Evolutionary conservation across 2,797 vertebrate species (phyloP).

Genomic region (Gobio occitaniae): DNA sequence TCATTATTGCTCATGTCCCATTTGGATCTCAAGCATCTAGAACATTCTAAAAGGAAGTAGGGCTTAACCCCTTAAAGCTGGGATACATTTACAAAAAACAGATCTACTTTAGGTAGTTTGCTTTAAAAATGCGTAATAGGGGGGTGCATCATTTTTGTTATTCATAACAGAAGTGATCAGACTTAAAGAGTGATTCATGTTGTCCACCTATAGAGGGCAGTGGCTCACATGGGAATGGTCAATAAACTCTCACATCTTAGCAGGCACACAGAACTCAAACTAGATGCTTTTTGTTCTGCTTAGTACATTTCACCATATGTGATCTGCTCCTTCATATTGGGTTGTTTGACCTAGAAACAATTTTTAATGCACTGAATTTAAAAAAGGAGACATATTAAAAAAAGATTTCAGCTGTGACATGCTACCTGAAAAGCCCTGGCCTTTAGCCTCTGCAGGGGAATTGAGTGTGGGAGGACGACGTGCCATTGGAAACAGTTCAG

Average conservation of each 20-base stretch:
- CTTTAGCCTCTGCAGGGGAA: constrained; percentile 56
- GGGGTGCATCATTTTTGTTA: constrained; percentile 22
- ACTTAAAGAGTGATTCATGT: not conserved
- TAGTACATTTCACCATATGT: not conserved
- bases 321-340: not conserved
- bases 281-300: not conserved
- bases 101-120: constrained; percentile 13
- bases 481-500: constrained; percentile 60
- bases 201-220: constrained; percentile 47
- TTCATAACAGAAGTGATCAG: not conserved
- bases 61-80: constrained; percentile 45
- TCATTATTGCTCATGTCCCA: constrained; percentile 45
- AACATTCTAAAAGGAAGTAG: constrained; percentile 46
- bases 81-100: constrained; percentile 29
- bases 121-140: constrained; percentile 23
- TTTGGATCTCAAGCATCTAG: constrained; percentile 55
- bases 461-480: constrained; percentile 58
- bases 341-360: not conserved
- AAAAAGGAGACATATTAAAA: not conserved
- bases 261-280: not conserved
- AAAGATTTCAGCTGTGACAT: not conserved
- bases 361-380: not conserved
- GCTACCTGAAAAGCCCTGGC: constrained; percentile 36
- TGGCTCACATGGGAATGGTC: constrained; percentile 40
- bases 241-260: not conserved